Conservation (phyloP, 2,113 vertebrate genomes). For the Carettochelys insculpta region DNA sequence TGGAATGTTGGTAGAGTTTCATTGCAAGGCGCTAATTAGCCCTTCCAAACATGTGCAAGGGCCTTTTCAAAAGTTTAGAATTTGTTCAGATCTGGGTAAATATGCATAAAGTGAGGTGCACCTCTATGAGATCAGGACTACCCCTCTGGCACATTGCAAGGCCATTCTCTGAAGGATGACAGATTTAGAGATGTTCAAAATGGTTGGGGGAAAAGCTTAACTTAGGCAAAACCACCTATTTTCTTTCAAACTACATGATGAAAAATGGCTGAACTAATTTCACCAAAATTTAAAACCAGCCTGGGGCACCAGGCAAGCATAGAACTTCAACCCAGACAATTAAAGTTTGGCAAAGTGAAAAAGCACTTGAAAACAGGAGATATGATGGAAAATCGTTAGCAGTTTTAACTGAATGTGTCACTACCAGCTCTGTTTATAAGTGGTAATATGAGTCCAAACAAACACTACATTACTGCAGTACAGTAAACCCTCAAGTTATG, state of each 20-base stretch:
- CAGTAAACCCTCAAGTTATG: no score
- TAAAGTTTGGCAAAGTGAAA: neutral
- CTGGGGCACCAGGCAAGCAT: neutral
- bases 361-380: neutral
- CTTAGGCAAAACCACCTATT: neutral
- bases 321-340: neutral
- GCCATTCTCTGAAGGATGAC: neutral
- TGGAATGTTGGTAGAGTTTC: neutral
- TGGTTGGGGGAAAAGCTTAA: neutral
- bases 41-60: neutral
- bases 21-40: neutral
- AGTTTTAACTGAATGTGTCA: neutral
- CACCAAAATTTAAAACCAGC: neutral
- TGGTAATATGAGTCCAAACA: neutral
- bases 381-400: neutral
- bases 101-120: neutral
- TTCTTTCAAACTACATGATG: neutral
- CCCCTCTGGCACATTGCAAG: neutral
- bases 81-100: slow-evolving; percentile 15
- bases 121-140: neutral
- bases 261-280: neutral
- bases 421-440: neutral
- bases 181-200: neutral
- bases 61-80: neutral
- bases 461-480: neutral